These are phyloP conservation scores for Cricetomys ansorgei DNA, from an alignment of 2,113 vertebrate genomes.

Conservation along the genomic window DNA sequence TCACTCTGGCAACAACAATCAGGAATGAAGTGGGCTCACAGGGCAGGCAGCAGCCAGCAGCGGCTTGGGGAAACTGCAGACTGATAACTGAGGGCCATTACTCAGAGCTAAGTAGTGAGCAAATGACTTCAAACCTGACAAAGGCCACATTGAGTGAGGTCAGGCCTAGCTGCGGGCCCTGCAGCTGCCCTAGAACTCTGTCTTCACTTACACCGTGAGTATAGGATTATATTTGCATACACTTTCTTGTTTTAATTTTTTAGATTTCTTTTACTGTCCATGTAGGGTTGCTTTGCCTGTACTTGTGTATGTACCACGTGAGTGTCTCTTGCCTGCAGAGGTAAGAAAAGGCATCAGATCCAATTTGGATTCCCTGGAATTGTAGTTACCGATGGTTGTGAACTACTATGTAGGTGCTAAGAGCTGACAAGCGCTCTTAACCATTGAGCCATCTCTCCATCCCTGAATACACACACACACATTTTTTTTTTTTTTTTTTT, in stretches of 20 bases:
- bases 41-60: background rate
- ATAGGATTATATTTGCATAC: background rate
- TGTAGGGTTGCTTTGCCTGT: background rate
- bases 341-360: background rate
- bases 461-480: background rate
- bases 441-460: background rate
- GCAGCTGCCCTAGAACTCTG: fast-evolving
- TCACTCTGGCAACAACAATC: background rate
- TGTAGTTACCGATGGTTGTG: background rate
- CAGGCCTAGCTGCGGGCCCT: background rate
- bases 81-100: background rate
- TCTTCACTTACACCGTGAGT: background rate
- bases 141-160: background rate
- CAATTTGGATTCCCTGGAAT: background rate
- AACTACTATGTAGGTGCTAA: background rate
- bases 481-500: no score
- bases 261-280: background rate
- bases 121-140: background rate
- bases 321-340: background rate
- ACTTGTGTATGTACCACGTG: background rate
- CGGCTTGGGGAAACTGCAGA: no score
- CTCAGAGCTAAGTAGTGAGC: background rate
- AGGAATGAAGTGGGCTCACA: background rate
- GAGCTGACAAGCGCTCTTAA: background rate
- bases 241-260: background rate